phyloP scores from a whole-genome alignment of 2,888 invertebrate species.

The Ichneumon xanthorius region DNA sequence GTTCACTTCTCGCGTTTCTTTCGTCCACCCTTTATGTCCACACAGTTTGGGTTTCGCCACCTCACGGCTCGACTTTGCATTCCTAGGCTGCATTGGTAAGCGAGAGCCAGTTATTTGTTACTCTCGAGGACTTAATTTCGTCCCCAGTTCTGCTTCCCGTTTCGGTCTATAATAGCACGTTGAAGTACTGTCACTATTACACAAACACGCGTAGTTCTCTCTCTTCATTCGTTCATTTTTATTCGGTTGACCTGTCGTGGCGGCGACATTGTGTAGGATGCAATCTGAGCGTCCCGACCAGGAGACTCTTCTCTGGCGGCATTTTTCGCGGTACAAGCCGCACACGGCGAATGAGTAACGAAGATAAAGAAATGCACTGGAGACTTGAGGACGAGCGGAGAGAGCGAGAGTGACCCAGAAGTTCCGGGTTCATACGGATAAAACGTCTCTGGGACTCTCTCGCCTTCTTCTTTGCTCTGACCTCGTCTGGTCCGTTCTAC shows the following conservation, averaged over 20 bases:
- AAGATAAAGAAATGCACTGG: conserved; percentile 29
- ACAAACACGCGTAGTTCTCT: conserved; percentile 8
- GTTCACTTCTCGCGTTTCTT: conserved; percentile 5
- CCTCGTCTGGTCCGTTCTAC: conserved; percentile 1
- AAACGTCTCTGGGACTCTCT: conserved; percentile 29
- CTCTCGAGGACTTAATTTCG: conserved; percentile 18
- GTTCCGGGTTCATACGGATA: conserved; percentile 57
- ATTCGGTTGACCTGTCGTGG: conserved; percentile 11
- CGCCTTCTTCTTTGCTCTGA: conserved; percentile 15
- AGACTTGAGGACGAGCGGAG: conserved; percentile 7
- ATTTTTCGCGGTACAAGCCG: conserved; percentile 24
- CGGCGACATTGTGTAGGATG: conserved; percentile 32
- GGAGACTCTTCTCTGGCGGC: conserved; percentile 41
- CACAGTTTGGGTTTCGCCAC: neutral
- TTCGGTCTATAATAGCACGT: conserved; percentile 1
- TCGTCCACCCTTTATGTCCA: neutral
- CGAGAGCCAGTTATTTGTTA: neutral
- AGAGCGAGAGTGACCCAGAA: conserved; percentile 39
- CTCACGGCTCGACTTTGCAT: conserved; percentile 21
- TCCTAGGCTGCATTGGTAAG: neutral
- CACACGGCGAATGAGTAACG: neutral
- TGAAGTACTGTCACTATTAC: conserved; percentile 20
- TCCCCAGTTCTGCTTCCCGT: neutral
- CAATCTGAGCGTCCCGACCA: conserved; percentile 10
- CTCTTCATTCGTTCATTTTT: conserved; percentile 5